Evolutionary conservation across 2,888 invertebrate species (phyloP), one percentile per base, ranked within the genome.

Genomic region (Cephus nigrinus): DNA sequence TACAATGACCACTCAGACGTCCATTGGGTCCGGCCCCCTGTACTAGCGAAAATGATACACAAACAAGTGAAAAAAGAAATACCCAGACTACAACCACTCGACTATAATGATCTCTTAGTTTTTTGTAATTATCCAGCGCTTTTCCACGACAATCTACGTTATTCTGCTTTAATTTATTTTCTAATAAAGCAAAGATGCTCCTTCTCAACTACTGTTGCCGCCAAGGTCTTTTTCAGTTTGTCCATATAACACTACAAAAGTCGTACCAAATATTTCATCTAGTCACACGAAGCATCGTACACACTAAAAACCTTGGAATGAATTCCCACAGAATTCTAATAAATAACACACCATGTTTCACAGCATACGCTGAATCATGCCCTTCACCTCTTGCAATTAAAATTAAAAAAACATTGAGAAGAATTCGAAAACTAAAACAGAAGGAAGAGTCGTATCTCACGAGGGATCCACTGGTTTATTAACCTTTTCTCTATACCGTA

Each of bases 61-160:
- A 69, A 76, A 77, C 78, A 80, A 79, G 72, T 69, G 55, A 69
- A 33, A 75, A 73, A 76, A n/a, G n/a, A 55, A 71, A 69, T 32
- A 75, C 35, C 68, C 74, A 72, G 73, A 73, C 34, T 11, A 36
- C 73, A 73, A 73, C 68, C 23, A 79, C 79, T 76, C 77, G 74
- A 80, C 81, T 82, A 83, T 84, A 84, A 84, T 79, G 83, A 84
- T 83, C 80, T 69, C 77, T 69, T 76, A 79, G 81, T 83, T 40
- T 40, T 83, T 85, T 82, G 75, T 81, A 81, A 81, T 82, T 82
- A 82, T 71, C 75, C 36, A 71, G 40, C 32, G 73, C 73, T 75
- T 75, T 77, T 78, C 33, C 75, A 55, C 75, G 35, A 35, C 75
- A n/a, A 69, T 69, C 23, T 32, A 55, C 9, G 2, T 55, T 55